phyloP scores from a whole-genome alignment of 1,140 invertebrate species.

The Ceratitis capitata region DNA sequence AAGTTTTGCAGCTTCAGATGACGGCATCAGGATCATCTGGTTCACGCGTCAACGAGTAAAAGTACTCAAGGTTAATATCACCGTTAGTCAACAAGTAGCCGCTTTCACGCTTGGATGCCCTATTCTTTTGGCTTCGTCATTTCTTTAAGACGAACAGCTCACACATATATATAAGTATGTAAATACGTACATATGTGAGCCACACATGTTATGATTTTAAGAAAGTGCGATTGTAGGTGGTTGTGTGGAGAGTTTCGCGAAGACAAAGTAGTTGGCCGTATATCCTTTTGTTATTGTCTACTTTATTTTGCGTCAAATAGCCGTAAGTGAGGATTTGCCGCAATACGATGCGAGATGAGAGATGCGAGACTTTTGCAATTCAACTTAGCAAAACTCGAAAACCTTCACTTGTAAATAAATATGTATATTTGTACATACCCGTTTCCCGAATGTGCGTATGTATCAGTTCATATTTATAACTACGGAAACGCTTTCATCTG shows the following conservation, averaged over 20 bases:
- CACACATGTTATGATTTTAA: background rate
- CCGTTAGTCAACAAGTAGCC: too few relatives aligned
- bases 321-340: background rate
- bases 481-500: background rate
- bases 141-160: too few relatives aligned
- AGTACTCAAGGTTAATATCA: too few relatives aligned
- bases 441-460: background rate
- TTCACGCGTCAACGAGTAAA: too few relatives aligned
- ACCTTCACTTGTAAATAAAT: too few relatives aligned
- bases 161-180: background rate
- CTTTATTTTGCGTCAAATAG: conserved; percentile 9
- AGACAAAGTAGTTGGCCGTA: background rate
- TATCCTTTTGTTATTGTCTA: background rate
- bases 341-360: too few relatives aligned
- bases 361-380: too few relatives aligned
- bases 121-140: too few relatives aligned
- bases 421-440: background rate
- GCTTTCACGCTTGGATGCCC: too few relatives aligned
- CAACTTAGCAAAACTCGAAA: too few relatives aligned
- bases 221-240: background rate
- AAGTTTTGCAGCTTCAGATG: too few relatives aligned
- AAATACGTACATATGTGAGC: background rate
- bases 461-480: background rate
- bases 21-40: too few relatives aligned
- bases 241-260: background rate